phyloP scores from a whole-genome alignment of 1,140 invertebrate species.

The Leptinotarsa defecta region DNA sequence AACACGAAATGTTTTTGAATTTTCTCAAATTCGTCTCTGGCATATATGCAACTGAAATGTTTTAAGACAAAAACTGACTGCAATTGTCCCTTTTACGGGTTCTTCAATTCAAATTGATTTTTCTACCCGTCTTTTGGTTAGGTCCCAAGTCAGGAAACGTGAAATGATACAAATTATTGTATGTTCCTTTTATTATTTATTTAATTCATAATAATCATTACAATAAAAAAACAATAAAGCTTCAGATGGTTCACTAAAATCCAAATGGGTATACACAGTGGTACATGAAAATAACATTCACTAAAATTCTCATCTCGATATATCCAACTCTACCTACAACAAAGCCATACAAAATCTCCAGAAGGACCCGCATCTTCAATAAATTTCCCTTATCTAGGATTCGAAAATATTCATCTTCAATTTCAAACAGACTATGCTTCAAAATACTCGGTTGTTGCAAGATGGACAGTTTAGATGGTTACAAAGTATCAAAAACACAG shows the following conservation, averaged over 20 bases:
- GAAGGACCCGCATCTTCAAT: neutral
- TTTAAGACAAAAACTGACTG: no score
- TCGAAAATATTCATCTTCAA: neutral
- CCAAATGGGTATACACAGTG: neutral
- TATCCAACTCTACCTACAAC: neutral
- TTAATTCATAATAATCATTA: slow-evolving; percentile 5
- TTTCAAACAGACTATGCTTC: neutral
- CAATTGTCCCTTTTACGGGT: no score
- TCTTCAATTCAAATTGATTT: no score
- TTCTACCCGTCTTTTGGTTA: no score
- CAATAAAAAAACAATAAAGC: slow-evolving; percentile 5
- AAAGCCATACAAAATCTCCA: neutral
- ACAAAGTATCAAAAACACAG: no score
- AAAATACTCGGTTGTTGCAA: neutral
- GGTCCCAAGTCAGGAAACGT: neutral
- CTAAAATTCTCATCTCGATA: slow-evolving; percentile 1
- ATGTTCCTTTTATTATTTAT: neutral
- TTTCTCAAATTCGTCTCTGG: no score
- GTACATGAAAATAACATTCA: slow-evolving; percentile 1
- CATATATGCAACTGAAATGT: no score
- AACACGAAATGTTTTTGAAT: no score
- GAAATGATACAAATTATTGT: neutral
- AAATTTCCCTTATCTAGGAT: neutral
- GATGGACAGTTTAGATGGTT: no score
- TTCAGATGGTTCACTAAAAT: slow-evolving; percentile 3